These are phyloP conservation scores for Phyllotreta striolata DNA, from an alignment of 2,888 invertebrate genomes.

Conservation along the genomic window DNA sequence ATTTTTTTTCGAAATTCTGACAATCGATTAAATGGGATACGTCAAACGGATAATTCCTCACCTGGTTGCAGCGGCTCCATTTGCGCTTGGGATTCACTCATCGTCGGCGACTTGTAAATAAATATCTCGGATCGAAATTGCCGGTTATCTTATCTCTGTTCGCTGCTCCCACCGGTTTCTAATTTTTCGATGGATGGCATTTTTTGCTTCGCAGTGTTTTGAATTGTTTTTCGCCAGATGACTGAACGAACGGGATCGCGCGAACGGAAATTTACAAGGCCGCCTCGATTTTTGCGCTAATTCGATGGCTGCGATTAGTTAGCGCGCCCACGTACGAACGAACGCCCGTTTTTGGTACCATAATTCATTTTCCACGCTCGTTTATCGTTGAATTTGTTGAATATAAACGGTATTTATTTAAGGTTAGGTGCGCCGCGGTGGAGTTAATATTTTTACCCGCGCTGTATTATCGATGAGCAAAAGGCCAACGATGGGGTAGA, in stretches of 20 bases:
- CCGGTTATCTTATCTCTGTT: slow-evolving; percentile 4
- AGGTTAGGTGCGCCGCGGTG: no score
- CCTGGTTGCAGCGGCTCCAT: slow-evolving; percentile 17
- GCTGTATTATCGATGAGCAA: no score
- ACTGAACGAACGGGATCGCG: slow-evolving; percentile 9
- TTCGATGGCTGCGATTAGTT: not conserved
- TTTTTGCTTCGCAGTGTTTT: slow-evolving; percentile 13
- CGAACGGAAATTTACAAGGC: slow-evolving; percentile 19
- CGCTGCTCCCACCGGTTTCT: slow-evolving; percentile 26
- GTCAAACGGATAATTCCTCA: slow-evolving; percentile 9
- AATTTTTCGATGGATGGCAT: slow-evolving; percentile 5
- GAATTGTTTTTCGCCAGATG: slow-evolving; percentile 13
- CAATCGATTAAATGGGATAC: not conserved
- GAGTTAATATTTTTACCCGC: no score
- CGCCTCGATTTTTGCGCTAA: slow-evolving; percentile 7
- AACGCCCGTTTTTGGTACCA: no score
- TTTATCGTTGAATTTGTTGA: no score
- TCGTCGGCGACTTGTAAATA: slow-evolving; percentile 4
- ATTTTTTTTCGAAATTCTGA: not conserved
- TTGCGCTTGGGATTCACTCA: slow-evolving; percentile 24
- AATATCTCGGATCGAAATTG: not conserved
- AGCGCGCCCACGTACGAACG: no score
- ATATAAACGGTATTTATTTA: no score
- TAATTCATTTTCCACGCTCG: no score
- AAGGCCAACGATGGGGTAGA: no score